Evolutionary conservation across 37 sponge, comb jelly and placozoan genomes (phyloP).

Genomic region (Petrosia ficiformis): DNA sequence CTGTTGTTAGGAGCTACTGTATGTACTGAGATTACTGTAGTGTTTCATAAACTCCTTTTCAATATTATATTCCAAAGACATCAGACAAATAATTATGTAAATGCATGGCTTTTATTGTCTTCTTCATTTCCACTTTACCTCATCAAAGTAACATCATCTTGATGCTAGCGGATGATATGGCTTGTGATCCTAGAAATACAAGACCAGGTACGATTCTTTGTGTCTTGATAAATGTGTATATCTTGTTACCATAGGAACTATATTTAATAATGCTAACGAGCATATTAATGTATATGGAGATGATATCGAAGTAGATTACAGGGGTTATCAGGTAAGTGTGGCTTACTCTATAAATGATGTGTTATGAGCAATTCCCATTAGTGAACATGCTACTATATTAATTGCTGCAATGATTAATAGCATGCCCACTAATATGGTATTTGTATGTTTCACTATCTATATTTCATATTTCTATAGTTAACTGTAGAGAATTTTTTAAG

Average conservation of each 20-base stretch:
- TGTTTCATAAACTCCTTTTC: neutral
- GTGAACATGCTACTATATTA: neutral
- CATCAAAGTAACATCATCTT: constrained; percentile 91
- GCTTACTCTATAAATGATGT: neutral
- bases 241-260: constrained; percentile 38
- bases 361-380: neutral
- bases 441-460: neutral
- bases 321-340: constrained; percentile 88
- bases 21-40: neutral
- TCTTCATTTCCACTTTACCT: neutral
- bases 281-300: constrained; percentile 94
- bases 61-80: too few relatives aligned
- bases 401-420: neutral
- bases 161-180: constrained; percentile 99
- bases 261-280: constrained; percentile 81
- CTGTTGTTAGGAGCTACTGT: neutral
- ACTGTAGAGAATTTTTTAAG: constrained; percentile 91
- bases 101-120: neutral
- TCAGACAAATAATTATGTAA: neutral
- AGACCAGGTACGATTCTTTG: constrained; percentile 58
- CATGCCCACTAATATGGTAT: neutral
- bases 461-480: constrained; percentile 24
- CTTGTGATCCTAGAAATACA: constrained; percentile 94
- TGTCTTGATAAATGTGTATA: neutral
- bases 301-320: constrained; percentile 95